A percentile compares a stretch with the other conserved stretches of the same genome.
These are phyloP conservation scores for Calliopsis andreniformis DNA, from an alignment of 1,140 invertebrate genomes.

Conservation along the genomic window DNA sequence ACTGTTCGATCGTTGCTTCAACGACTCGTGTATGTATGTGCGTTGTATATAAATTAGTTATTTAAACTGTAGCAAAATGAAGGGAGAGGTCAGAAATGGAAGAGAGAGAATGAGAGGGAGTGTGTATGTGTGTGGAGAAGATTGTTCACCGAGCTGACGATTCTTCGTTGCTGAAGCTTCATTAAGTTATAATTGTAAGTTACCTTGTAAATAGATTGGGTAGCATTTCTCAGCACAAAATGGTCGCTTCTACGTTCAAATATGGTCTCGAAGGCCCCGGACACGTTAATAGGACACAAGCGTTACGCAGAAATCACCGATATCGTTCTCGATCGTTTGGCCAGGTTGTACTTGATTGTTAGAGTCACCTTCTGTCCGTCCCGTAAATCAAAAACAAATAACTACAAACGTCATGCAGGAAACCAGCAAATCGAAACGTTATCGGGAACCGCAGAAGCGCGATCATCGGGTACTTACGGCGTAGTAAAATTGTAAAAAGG, in stretches of 20 bases:
- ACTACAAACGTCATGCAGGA: background rate
- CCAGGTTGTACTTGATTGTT: conserved; percentile 52
- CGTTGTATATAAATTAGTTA: conserved; percentile 74
- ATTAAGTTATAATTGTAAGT: conserved; percentile 26
- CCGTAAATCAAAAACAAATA: conserved; percentile 64
- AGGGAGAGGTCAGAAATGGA: background rate
- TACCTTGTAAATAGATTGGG: conserved; percentile 31
- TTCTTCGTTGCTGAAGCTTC: conserved; percentile 30
- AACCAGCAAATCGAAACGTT: conserved; percentile 32
- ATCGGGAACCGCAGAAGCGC: conserved; percentile 25
- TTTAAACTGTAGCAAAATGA: conserved; percentile 65
- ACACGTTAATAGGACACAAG: background rate
- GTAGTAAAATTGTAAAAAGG: conserved; percentile 38
- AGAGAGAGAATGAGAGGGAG: conserved; percentile 15
- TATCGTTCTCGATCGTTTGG: conserved; percentile 41
- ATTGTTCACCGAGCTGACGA: conserved; percentile 25
- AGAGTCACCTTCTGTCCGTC: conserved; percentile 66
- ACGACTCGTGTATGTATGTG: conserved; percentile 56
- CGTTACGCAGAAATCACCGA: background rate
- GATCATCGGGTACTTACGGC: conserved; percentile 51
- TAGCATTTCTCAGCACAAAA: conserved; percentile 23
- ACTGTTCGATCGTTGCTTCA: conserved; percentile 26
- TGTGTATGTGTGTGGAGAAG: background rate
- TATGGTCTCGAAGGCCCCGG: background rate
- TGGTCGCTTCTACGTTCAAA: conserved; percentile 8